Base-by-base conservation (phyloP, 1,140 invertebrate species). In the Drosophila quadrilineata region DNA sequence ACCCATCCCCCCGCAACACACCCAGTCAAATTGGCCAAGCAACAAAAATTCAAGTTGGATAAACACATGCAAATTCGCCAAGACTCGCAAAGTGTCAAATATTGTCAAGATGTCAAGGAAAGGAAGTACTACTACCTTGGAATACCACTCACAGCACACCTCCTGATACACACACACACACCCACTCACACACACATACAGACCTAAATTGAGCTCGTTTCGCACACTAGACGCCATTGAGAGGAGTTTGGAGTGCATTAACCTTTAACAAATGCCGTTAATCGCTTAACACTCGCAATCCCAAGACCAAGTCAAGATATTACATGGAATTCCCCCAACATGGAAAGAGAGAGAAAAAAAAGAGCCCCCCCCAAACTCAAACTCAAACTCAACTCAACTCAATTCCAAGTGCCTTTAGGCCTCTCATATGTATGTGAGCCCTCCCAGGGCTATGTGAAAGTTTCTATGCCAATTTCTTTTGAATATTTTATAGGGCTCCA, bases 401-500 rank as follows among this genome's bases (percentile, higher is more conserved):
- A 5, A 28, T 5, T 6, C 53, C 53, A 31, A 33, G 26, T 48
- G 58, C 43, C n/a, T 31, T 66, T 6, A 14, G 29, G 49, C 9
- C 53, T n/a, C n/a, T 31, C 50, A 53, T 40, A 56, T 67, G 49
- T 54, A 68, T 49, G 38, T 6, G 21, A n/a, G n/a, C n/a, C 24
- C 9, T 38, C 24, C 40, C 21, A 35, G 46, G 17, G 36, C 41
- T 35, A 6, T 4, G n/a, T n/a, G 21, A 50, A 84, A 85, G 46
- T 72, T 84, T 74, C 70, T 74, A 85, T 84, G 79, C 74, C 79
- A 84, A 84, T 84, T 84, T 79, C 74, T 75, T 87, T 87, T 87
- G 84, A 87, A 87, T 87, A 87, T 87, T 87, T 87, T 69, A 87
- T 87, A 67, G 77, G 58, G 74, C 68, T 66, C 85, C 77, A 87